These are phyloP conservation scores for Porites lutea DNA, from an alignment of 64 coral and sea anemone genomes.

Conservation along the genomic window DNA sequence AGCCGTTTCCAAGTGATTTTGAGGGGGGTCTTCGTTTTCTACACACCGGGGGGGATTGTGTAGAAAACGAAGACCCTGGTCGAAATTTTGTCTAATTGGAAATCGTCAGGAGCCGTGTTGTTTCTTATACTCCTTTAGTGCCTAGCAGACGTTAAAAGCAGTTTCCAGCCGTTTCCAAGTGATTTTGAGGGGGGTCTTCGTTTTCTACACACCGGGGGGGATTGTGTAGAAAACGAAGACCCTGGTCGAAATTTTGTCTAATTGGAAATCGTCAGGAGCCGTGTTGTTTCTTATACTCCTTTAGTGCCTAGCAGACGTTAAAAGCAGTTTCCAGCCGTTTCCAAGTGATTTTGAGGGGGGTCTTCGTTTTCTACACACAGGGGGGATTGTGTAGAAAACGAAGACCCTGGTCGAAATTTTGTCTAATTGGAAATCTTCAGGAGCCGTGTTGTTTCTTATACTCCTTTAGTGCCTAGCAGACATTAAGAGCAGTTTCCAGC, in stretches of 20 bases:
- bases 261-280: no score
- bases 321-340: conserved; percentile 9
- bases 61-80: not conserved
- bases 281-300: no score
- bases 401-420: not conserved
- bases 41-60: not conserved
- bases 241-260: no score
- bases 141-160: not conserved
- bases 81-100: conserved; percentile 13
- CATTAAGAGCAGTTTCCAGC: not conserved
- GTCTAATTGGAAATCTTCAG: conserved; percentile 11
- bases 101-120: not conserved
- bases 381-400: conserved; percentile 3
- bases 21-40: no score
- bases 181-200: conserved; percentile 20
- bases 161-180: conserved; percentile 17
- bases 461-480: not conserved
- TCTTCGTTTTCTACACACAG: conserved; percentile 17
- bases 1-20: no score
- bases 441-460: not conserved
- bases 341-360: conserved; percentile 17
- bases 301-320: no score
- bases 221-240: not conserved
- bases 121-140: not conserved
- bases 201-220: conserved; percentile 12